phyloP scores from a whole-genome alignment of 2,888 invertebrate genomes.

The Meganola albula region DNA sequence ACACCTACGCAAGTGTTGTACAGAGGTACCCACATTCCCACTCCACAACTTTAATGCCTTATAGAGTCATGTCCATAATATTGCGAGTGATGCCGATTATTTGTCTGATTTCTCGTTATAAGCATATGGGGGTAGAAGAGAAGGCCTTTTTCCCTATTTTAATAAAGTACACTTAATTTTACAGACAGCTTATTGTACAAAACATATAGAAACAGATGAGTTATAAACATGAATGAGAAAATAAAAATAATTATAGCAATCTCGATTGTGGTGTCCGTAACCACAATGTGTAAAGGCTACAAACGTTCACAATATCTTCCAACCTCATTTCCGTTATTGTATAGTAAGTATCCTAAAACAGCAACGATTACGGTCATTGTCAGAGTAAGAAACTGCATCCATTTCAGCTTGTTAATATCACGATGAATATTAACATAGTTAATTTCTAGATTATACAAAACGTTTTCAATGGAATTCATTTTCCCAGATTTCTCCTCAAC shows the following conservation, averaged over 20 bases:
- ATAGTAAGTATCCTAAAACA: constrained; percentile 49
- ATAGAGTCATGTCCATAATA: too few relatives aligned
- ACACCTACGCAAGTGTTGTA: too few relatives aligned
- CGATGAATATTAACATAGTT: constrained; percentile 49
- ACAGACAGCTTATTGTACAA: constrained; percentile 34
- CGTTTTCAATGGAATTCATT: constrained; percentile 85
- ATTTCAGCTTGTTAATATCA: constrained; percentile 49
- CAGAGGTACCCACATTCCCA: too few relatives aligned
- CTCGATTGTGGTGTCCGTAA: constrained; percentile 44
- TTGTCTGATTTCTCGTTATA: too few relatives aligned
- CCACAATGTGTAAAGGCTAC: constrained; percentile 57
- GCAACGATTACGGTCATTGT: constrained; percentile 47
- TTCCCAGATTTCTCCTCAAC: constrained; percentile 76
- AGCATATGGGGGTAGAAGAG: too few relatives aligned
- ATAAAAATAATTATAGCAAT: constrained; percentile 27
- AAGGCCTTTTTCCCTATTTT: too few relatives aligned
- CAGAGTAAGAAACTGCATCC: constrained; percentile 52
- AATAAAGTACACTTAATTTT: constrained; percentile 33
- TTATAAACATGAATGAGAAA: constrained; percentile 30
- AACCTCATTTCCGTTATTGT: constrained; percentile 42
- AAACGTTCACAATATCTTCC: constrained; percentile 55
- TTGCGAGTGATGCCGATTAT: too few relatives aligned
- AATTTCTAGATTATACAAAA: constrained; percentile 63
- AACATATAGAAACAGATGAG: constrained; percentile 40
- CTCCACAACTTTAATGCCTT: too few relatives aligned